Conservation (phyloP, 2,113 vertebrate genomes). For the Pipra filicauda region DNA sequence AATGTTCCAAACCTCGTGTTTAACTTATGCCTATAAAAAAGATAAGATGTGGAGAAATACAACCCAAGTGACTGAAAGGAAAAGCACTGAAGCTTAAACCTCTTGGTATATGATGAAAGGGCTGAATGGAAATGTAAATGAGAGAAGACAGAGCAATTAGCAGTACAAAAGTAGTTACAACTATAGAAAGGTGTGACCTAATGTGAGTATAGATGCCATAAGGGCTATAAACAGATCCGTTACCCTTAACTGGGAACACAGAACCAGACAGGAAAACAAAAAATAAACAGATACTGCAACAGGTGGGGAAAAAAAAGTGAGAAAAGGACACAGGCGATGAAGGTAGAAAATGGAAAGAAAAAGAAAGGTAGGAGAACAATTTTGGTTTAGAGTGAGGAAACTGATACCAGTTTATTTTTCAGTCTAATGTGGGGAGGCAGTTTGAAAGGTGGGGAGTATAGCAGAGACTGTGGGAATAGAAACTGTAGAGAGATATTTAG, state of each 20-base stretch:
- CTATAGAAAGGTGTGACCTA: background rate
- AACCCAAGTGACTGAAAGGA: background rate
- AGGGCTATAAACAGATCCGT: background rate
- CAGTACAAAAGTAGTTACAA: background rate
- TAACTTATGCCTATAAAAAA: background rate
- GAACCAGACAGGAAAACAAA: background rate
- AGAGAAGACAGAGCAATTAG: background rate
- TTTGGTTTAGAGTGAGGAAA: background rate
- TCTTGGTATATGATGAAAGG: background rate
- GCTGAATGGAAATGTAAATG: background rate
- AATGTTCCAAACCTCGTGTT: background rate
- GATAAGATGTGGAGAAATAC: background rate
- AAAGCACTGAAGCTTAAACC: background rate
- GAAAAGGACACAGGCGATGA: background rate
- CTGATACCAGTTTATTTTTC: background rate
- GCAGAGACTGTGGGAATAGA: background rate
- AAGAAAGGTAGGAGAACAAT: background rate
- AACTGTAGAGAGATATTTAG: constrained; percentile 30
- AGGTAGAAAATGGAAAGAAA: background rate
- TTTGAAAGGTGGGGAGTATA: background rate
- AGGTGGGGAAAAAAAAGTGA: background rate
- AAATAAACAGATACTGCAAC: background rate
- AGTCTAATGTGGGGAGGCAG: background rate
- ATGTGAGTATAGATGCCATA: background rate
- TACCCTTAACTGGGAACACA: background rate